phyloP scores from a whole-genome alignment of 2,113 vertebrate species.

The Tragulus kanchil region DNA sequence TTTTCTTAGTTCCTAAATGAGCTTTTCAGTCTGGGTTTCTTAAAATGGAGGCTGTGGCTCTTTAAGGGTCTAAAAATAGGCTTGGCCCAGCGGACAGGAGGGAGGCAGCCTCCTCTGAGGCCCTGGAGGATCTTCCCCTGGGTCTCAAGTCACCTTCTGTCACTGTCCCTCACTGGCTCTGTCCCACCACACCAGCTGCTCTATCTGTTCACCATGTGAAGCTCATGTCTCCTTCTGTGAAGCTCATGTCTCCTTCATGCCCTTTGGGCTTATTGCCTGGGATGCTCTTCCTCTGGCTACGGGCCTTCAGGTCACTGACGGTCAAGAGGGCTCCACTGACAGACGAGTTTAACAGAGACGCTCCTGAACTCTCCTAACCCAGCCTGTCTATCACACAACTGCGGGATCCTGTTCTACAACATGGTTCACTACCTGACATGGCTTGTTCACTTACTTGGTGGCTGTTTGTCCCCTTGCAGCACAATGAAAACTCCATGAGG shows the following conservation, averaged over 20 bases:
- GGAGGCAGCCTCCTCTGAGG: neutral
- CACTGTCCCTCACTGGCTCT: neutral
- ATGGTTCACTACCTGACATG: neutral
- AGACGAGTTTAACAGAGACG: neutral
- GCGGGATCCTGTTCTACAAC: fast-evolving
- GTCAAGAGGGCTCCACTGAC: neutral
- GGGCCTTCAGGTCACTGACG: neutral
- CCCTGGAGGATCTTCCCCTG: neutral
- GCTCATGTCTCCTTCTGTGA: neutral
- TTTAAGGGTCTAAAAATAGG: neutral
- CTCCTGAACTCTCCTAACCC: neutral
- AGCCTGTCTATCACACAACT: neutral
- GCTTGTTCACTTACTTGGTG: neutral
- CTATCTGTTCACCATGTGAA: neutral
- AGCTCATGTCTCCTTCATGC: neutral
- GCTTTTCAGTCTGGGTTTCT: neutral
- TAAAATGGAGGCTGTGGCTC: neutral
- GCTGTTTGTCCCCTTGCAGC: neutral
- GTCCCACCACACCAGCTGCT: neutral
- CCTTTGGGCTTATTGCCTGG: neutral
- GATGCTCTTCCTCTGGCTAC: neutral
- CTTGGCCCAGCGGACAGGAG: no score
- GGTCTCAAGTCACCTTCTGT: neutral
- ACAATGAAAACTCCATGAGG: neutral
- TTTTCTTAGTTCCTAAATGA: neutral